Evolutionary conservation across 2,888 invertebrate genomes (phyloP), one percentile per base, ranked within the genome.

Genomic region (Craniophora ligustri): DNA sequence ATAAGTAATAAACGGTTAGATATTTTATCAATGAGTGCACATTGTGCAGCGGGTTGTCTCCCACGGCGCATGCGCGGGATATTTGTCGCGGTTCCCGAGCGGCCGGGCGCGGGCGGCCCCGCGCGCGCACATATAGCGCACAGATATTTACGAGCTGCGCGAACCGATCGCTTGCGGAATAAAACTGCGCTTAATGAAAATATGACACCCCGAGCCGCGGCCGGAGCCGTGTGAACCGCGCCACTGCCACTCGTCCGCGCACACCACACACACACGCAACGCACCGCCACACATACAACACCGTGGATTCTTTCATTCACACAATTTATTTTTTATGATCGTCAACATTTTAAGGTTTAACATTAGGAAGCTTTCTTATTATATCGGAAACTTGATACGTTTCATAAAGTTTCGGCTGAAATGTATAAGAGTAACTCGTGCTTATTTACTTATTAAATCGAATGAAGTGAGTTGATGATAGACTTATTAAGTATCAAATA

Each of bases 141-240:
- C 47, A 39, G 47, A 50, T 28, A 45, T 63, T 63, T 59, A 66
- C 46, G 54, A 64, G 54, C 47, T 45, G 45, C 54, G 49, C 73
- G 60, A 18, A 19, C 32, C 32, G 45, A 55, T 58, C 53, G 67
- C 39, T 44, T 32, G 49, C 58, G 26, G 40, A 64, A 58, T 67
- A 67, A 70, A 53, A 56, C 55, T 56, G 44, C 47, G 23, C 45
- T 51, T 73, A 72, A 67, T 67, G 71, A 73, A 70, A 73, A 72
- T 61, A 73, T 73, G 72, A 72, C 50, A 58, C 72, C 40, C 36
- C 19, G 13, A 7, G 50, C 44, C 2, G 34, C 5, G 26, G 10
- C n/a, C 23, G 30, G 30, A 19, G 23, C 16, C 73, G 70, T 72
- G 74, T 32, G 74, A 72, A 71, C 63, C 47, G 7, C 18, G 10